Evolutionary conservation across 2,113 vertebrate genomes (phyloP), one percentile per base, ranked within the genome.

Genomic region (Capreolus pygargus): DNA sequence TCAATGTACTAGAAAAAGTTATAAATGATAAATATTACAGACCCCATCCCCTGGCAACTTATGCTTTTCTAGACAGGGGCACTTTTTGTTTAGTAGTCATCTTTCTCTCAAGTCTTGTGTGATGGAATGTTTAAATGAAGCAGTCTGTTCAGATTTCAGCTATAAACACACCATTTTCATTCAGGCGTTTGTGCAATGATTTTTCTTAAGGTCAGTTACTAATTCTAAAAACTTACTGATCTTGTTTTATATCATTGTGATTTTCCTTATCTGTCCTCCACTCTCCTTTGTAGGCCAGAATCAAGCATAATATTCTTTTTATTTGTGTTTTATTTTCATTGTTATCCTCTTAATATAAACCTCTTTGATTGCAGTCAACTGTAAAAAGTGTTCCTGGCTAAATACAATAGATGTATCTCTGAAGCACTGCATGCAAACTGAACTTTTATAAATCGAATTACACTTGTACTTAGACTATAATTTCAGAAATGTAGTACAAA

Each of bases 361-460:
- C 85, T 89, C 84, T 96, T 93, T 92, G 84, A 81, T 92, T 89
- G 55, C 82, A 17, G 89, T 84, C 95, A 95, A 15, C 82, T 97
- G 47, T 89, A 94, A 96, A 95, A 95, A 54, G 17, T 79, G 25
- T 64, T 94, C 55, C 52, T 97, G 91, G 86, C 91, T 96, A 95
- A 97, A 85, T 54, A 98, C 70, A 98, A 97, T 95, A 92, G 94
- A 82, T 81, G 27, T 67, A 47, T 91, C 93, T 85, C 83, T 96
- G 93, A 97, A 94, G 87, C 33, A 64, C 8, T 89, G 52, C 88
- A 97, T 82, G 74, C 91, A 97, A 96, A 97, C 91, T 64, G 94
- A 82, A 91, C 79, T 96, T 97, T 96, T 97, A 78, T 95, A 98
- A 96, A 97, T 39, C 74, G 96, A 92, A 83, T 97, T 45, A 92